Evolutionary conservation across 2,113 vertebrate genomes (phyloP), one percentile per base, ranked within the genome.

Genomic region (Aythya baeri): DNA sequence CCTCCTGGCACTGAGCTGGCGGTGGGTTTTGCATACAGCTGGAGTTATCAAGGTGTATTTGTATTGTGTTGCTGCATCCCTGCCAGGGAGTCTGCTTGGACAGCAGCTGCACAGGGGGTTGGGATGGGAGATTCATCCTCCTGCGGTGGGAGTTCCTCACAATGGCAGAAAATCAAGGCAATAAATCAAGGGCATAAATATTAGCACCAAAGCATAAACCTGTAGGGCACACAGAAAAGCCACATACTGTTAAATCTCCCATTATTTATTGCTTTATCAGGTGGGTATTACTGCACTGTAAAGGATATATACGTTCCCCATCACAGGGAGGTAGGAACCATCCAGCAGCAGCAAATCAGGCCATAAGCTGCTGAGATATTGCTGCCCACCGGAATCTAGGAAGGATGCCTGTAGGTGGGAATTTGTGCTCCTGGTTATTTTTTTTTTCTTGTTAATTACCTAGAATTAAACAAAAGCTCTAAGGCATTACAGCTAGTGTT

Each of bases 211-310:
- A 81, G 22, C 62, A 46, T 84, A 84, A 93, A 81, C 15, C 58
- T 89, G n/a, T 36, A 74, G 88, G 55, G 61, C 92, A 55, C 34
- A 49, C 5, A 44, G 44, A 73, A 93, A 83, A 50, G 41, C 50
- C 70, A 58, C 57, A 58, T 78, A 63, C 67, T 84, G 61, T 93
- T 91, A 59, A 75, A 75, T 85, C 36, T 67, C 65, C 57, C n/a
- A 21, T 78, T 91, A 87, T 93, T 71, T 87, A 89, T 87, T 84
- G 82, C 74, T 89, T 81, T 82, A 72, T 89, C 62, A 87, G 85
- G 34, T 57, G 43, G 44, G 21, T 62, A 38, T 89, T 93, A 82
- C 50, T 84, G 66, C 66, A 27, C 22, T 89, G 36, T 93, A 87
- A 81, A 89, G 65, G 46, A 89, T 84, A 58, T 89, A 68, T 55